Conservation (phyloP, 2,113 vertebrate genomes). For the Oryzias melastigma region DNA sequence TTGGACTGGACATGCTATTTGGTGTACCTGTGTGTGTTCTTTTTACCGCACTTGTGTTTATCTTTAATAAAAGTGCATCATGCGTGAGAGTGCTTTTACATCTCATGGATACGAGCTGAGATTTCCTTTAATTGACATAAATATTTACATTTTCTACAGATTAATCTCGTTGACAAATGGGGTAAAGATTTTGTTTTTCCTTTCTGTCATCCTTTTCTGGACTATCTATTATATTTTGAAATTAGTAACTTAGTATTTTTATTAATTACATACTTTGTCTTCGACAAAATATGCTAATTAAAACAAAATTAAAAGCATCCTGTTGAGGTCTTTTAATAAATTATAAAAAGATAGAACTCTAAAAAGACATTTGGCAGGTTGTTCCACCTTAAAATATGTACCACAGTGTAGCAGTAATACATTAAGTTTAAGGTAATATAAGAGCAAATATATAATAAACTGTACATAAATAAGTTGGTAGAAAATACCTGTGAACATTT, state of each 20-base stretch:
- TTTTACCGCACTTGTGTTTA: slow-evolving; percentile 19
- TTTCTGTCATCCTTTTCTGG: slow-evolving; percentile 27
- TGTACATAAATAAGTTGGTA: background rate
- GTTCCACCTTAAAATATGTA: too few relatives aligned
- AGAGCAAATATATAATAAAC: background rate
- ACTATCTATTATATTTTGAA: slow-evolving; percentile 21
- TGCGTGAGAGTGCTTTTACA: background rate
- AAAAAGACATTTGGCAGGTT: too few relatives aligned
- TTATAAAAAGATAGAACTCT: too few relatives aligned
- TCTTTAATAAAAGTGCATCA: background rate
- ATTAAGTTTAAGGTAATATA: too few relatives aligned
- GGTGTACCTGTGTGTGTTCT: slow-evolving; percentile 2
- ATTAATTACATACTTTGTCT: slow-evolving; percentile 16
- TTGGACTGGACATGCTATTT: slow-evolving; percentile 52
- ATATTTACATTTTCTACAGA: slow-evolving; percentile 23
- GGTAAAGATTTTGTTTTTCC: slow-evolving; percentile 16
- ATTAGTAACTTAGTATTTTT: slow-evolving; percentile 33
- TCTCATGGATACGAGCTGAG: slow-evolving; percentile 8
- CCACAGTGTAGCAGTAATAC: too few relatives aligned
- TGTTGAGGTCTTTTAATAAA: too few relatives aligned
- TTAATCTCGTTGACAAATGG: slow-evolving; percentile 28
- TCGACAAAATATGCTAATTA: slow-evolving; percentile 15
- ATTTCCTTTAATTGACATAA: slow-evolving; percentile 40
- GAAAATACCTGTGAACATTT: background rate
- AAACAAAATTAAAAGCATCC: slow-evolving; percentile 5